These are phyloP conservation scores for Ellobium chinense DNA, from an alignment of 2,888 invertebrate species.

Conservation along the genomic window DNA sequence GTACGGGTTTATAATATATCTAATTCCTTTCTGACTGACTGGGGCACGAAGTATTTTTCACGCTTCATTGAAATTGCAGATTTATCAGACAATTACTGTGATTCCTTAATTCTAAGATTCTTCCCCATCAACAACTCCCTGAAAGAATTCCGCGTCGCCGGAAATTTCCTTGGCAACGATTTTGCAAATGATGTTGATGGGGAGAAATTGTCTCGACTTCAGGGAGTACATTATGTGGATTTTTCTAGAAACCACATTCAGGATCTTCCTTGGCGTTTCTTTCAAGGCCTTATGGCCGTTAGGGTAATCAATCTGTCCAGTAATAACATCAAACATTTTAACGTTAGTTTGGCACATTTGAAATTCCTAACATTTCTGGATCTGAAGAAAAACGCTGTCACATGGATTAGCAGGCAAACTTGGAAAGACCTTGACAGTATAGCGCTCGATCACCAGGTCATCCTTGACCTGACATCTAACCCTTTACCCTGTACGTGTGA, in stretches of 20 bases:
- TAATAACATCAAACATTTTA: neutral
- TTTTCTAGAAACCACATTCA: constrained; percentile 23
- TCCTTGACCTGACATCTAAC: constrained; percentile 21
- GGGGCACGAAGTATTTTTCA: neutral
- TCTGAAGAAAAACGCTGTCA: constrained; percentile 9
- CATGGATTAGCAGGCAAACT: neutral
- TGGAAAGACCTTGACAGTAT: constrained; percentile 24
- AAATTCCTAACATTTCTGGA: constrained; percentile 4
- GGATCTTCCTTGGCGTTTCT: neutral
- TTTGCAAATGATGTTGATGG: neutral
- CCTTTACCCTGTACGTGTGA: constrained; percentile 22
- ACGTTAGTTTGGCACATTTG: constrained; percentile 21
- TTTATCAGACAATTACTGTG: constrained; percentile 32
- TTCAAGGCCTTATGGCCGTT: neutral
- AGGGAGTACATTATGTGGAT: neutral
- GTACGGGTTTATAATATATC: constrained; percentile 1
- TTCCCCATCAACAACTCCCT: constrained; percentile 1
- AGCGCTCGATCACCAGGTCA: neutral
- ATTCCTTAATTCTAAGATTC: neutral
- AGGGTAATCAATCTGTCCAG: neutral
- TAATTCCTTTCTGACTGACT: constrained; percentile 6
- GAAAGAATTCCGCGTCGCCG: neutral
- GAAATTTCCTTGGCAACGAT: constrained; percentile 22
- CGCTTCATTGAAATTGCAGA: neutral
- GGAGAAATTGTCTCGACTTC: neutral